Percentiles rank a stretch among this genome's conserved stretches.
These are phyloP conservation scores for Neodon shergylaensis DNA, from an alignment of 2,113 vertebrate genomes.

Conservation along the genomic window DNA sequence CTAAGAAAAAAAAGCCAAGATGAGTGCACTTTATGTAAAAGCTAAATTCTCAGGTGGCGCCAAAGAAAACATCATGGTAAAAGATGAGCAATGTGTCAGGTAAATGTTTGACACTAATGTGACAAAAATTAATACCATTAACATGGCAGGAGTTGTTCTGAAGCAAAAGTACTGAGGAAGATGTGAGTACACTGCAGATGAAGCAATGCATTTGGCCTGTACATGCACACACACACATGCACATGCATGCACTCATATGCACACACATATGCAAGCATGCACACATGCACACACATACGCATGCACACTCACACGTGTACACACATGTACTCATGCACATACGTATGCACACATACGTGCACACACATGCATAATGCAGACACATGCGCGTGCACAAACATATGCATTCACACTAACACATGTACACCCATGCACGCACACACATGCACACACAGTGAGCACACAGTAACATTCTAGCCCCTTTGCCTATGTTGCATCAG, in stretches of 20 bases:
- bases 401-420: not conserved
- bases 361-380: too few species aligned
- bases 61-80: not conserved
- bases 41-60: constrained; percentile 24
- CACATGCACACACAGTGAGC: not conserved
- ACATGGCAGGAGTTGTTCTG: not conserved
- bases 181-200: not conserved
- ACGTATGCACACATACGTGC: too few species aligned
- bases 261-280: not conserved
- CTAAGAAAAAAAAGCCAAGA: constrained; percentile 39
- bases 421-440: fast-evolving
- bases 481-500: not conserved
- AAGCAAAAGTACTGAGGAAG: not conserved
- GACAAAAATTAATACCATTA: constrained; percentile 36
- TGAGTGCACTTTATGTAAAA: not conserved
- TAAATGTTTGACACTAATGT: not conserved
- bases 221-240: not conserved
- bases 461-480: not conserved
- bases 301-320: too few species aligned
- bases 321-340: too few species aligned
- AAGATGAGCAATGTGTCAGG: not conserved
- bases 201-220: not conserved
- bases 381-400: too few species aligned
- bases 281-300: not conserved
- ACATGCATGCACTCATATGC: not conserved